Percentiles rank a stretch among this genome's conserved stretches.
Conservation (phyloP, 2,888 invertebrate genomes). For the Perizoma affinitatum region DNA sequence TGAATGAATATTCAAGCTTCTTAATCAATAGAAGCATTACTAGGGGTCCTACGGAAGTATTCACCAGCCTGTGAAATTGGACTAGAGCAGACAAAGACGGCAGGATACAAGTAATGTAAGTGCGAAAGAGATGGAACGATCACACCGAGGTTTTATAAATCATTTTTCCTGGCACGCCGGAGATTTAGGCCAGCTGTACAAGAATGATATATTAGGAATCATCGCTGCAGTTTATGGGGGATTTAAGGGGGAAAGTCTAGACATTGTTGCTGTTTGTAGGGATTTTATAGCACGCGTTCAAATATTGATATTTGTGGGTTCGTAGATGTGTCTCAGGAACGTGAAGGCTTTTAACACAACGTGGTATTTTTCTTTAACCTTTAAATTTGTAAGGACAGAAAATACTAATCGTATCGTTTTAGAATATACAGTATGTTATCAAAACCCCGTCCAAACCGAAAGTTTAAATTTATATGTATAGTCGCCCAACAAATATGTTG, state of each 20-base stretch:
- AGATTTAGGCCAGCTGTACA: conserved; percentile 62
- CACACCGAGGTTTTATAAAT: conserved; percentile 76
- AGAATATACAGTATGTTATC: no score
- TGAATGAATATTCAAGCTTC: conserved; percentile 82
- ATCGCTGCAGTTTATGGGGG: conserved; percentile 34
- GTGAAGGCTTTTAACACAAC: no score
- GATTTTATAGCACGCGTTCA: conserved; percentile 17
- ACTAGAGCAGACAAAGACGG: conserved; percentile 66
- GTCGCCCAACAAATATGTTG: no score
- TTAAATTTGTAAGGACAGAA: no score
- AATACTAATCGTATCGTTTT: no score
- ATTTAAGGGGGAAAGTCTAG: conserved; percentile 33
- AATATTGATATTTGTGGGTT: conserved; percentile 12
- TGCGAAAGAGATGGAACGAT: conserved; percentile 51
- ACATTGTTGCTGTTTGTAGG: conserved; percentile 27
- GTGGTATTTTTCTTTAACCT: no score
- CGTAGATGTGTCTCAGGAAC: not conserved
- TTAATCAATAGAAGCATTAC: conserved; percentile 82
- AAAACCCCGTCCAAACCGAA: no score
- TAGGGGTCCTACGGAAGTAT: conserved; percentile 68
- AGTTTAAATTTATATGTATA: no score
- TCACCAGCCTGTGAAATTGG: conserved; percentile 82
- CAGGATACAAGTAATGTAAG: conserved; percentile 37
- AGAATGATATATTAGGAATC: conserved; percentile 42
- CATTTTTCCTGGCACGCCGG: conserved; percentile 77